A percentile compares a stretch with the other conserved stretches of the same genome.
phyloP scores from a whole-genome alignment of 2,888 invertebrate genomes.

The Platerodrilus igneus region DNA sequence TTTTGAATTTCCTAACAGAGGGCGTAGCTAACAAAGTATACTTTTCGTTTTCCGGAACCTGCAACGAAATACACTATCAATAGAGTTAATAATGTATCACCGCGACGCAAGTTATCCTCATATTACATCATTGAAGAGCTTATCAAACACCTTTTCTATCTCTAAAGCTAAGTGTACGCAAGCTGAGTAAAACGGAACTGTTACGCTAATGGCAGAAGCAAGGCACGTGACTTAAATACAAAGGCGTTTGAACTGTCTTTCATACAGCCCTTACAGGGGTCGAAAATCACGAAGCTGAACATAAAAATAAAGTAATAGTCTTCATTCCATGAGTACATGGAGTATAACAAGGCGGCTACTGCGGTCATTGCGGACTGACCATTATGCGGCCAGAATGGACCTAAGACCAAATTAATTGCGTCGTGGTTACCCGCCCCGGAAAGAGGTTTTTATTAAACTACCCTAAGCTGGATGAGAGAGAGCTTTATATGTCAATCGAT shows the following conservation, averaged over 20 bases:
- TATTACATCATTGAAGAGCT: too few relatives aligned
- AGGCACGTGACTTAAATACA: slow-evolving; percentile 12
- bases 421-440: slow-evolving; percentile 34
- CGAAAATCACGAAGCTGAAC: slow-evolving; percentile 17
- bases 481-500: slow-evolving; percentile 31
- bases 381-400: slow-evolving; percentile 37
- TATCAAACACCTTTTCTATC: too few relatives aligned
- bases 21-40: too few relatives aligned
- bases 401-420: slow-evolving; percentile 42
- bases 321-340: slow-evolving; percentile 21
- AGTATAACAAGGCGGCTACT: slow-evolving; percentile 21
- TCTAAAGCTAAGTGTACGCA: slow-evolving; percentile 7
- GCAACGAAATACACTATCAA: too few relatives aligned
- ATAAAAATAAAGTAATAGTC: slow-evolving; percentile 24
- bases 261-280: slow-evolving; percentile 13
- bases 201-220: slow-evolving; percentile 10
- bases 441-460: slow-evolving; percentile 32
- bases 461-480: slow-evolving; percentile 27
- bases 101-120: too few relatives aligned
- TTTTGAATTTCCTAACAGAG: too few relatives aligned
- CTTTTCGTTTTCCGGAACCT: too few relatives aligned
- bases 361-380: slow-evolving; percentile 23
- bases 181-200: slow-evolving; percentile 7
- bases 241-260: slow-evolving; percentile 6
- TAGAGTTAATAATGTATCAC: too few relatives aligned